phyloP scores from a whole-genome alignment of 1,140 invertebrate genomes.

The Andricus grossulariae region DNA sequence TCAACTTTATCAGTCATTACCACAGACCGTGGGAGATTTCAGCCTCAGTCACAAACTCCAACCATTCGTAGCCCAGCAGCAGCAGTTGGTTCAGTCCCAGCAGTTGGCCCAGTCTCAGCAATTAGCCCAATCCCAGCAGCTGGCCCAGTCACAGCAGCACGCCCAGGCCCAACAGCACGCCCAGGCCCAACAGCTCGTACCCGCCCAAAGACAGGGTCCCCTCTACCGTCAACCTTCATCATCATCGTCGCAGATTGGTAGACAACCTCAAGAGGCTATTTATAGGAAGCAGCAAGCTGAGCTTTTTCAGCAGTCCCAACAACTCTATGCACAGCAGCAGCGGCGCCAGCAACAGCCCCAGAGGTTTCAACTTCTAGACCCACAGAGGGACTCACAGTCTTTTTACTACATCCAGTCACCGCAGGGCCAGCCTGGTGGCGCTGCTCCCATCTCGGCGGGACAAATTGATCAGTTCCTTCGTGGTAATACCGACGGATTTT shows the following conservation, averaged over 20 bases:
- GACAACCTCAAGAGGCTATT: constrained; percentile 79
- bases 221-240: constrained; percentile 66
- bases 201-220: constrained; percentile 49
- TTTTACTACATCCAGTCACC: constrained; percentile 80
- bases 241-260: constrained; percentile 57
- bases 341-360: constrained; percentile 78
- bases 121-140: constrained; percentile 47
- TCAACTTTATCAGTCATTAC: constrained; percentile 85
- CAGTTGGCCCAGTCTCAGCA: constrained; percentile 63
- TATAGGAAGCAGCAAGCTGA: constrained; percentile 85
- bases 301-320: constrained; percentile 82
- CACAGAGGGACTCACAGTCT: constrained; percentile 71
- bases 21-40: constrained; percentile 83
- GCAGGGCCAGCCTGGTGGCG: constrained; percentile 48
- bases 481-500: constrained; percentile 82
- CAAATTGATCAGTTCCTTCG: constrained; percentile 89
- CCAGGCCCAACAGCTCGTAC: constrained; percentile 60
- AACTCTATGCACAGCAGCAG: constrained; percentile 84
- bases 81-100: constrained; percentile 57
- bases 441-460: constrained; percentile 75
- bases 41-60: constrained; percentile 84
- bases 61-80: constrained; percentile 81
- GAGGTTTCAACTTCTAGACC: constrained; percentile 69
- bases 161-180: constrained; percentile 63
- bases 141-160: constrained; percentile 62